Evolutionary conservation across 2,888 invertebrate species (phyloP), one percentile per base, ranked within the genome.

Genomic region (Artemia sinica): DNA sequence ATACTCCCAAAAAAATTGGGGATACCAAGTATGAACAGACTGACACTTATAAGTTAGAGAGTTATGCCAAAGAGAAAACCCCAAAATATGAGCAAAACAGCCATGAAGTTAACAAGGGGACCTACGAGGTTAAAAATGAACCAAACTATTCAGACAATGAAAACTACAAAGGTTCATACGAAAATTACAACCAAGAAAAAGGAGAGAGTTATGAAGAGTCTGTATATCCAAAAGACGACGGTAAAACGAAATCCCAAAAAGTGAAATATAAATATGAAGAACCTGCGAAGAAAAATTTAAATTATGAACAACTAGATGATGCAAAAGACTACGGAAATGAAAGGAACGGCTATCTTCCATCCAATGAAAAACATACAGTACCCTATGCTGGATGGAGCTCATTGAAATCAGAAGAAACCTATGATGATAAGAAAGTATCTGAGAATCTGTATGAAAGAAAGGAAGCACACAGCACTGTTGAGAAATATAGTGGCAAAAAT

Each of bases 401-500:
- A 6, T 41, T 2, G 41, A 41, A 41, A 13, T 66, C 28, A 18
- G 65, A 68, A 13, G 11, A 18, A 41, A 49, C 50, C 28, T 67
- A 66, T 18, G 52, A 51, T 9, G 67, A 28, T 12, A 66, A 66
- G 11, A 69, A 66, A 28, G 49, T 49, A 5, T 63, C 52, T n/a
- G 68, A 50, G 51, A 14, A 68, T 49, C 51, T 58, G 8, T 58
- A 67, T 2, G 67, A 67, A 12, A 67, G 49, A 49, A 14, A 67
- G 49, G 67, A 67, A n/a, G 67, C 67, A 13, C 67, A 41, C 10
- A 63, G n/a, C 41, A 66, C 69, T 13, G 65, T 66, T 49, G 66
- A 28, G 8, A 66, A 13, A 69, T 49, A 13, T 49, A 69, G 13
- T n/a, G 13, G 66, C 50, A 66, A 68, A 9, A 65, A 67, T 14